A percentile compares a stretch with the other conserved stretches of the same genome.
These are phyloP conservation scores for Colletes collaris DNA, from an alignment of 2,888 invertebrate genomes.

Conservation along the genomic window DNA sequence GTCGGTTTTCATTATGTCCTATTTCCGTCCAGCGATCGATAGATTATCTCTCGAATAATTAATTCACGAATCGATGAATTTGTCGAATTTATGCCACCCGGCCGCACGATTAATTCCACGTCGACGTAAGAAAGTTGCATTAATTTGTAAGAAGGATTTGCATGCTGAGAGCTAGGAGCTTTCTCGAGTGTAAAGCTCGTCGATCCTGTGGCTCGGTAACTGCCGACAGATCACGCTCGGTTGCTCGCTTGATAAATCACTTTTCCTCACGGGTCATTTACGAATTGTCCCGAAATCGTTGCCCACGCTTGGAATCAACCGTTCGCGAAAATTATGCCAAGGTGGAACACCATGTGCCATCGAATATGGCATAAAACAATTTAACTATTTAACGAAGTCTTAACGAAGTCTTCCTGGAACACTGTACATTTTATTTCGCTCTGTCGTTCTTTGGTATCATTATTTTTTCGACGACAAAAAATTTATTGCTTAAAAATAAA, in stretches of 20 bases:
- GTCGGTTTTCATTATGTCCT: too few relatives aligned
- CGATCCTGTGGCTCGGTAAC: not conserved
- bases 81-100: too few relatives aligned
- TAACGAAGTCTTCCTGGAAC: too few relatives aligned
- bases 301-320: conserved; percentile 19
- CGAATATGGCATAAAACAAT: too few relatives aligned
- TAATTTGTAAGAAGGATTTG: conserved; percentile 18
- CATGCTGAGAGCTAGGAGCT: not conserved
- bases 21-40: too few relatives aligned
- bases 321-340: conserved; percentile 37
- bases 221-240: not conserved
- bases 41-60: too few relatives aligned
- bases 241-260: conserved; percentile 35
- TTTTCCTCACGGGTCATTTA: conserved; percentile 40
- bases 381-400: too few relatives aligned
- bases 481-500: too few relatives aligned
- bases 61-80: too few relatives aligned
- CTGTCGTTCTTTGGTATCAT: too few relatives aligned
- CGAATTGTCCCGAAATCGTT: conserved; percentile 23
- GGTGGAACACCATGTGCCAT: conserved; percentile 27
- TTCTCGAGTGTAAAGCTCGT: conserved; percentile 9
- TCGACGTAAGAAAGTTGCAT: conserved; percentile 5
- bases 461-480: too few relatives aligned
- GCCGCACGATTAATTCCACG: conserved; percentile 20
- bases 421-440: too few relatives aligned